phyloP scores from a whole-genome alignment of 2,113 vertebrate genomes.

The Okapia johnstoni region DNA sequence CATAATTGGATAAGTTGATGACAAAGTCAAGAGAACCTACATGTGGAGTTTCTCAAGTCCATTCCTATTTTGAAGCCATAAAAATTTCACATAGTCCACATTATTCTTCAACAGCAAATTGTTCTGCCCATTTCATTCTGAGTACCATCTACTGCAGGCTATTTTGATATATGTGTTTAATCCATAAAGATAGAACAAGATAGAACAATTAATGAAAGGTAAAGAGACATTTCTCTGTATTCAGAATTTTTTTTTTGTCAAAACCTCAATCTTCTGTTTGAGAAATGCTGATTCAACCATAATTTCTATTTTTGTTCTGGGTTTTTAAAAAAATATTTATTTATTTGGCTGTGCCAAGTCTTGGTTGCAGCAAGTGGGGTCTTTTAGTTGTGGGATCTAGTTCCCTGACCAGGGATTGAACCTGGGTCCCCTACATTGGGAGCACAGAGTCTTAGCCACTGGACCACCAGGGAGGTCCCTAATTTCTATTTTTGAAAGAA shows the following conservation, averaged over 20 bases:
- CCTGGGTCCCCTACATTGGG: not conserved
- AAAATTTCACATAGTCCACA: not conserved
- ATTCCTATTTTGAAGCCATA: not conserved
- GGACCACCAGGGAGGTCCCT: not conserved
- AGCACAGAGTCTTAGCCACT: not conserved
- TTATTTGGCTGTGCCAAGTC: not conserved
- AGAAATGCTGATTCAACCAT: not conserved
- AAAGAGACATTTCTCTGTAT: not conserved
- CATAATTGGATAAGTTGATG: not conserved
- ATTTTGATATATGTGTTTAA: not conserved
- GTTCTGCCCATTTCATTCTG: not conserved
- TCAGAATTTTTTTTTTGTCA: not conserved
- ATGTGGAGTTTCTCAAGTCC: not conserved
- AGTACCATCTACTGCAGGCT: not conserved
- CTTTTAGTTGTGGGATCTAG: not conserved
- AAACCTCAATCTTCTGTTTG: not conserved
- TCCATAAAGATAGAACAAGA: not conserved
- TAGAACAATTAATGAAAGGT: not conserved
- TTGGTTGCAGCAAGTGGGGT: not conserved
- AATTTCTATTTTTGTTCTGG: not conserved
- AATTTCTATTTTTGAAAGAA: slow-evolving; percentile 3
- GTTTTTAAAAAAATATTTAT: not conserved
- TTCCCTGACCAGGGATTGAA: not conserved
- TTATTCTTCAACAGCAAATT: not conserved
- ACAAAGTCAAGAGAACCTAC: not conserved